Conservation (phyloP, 2,888 invertebrate genomes). For the Panorpa germanica region DNA sequence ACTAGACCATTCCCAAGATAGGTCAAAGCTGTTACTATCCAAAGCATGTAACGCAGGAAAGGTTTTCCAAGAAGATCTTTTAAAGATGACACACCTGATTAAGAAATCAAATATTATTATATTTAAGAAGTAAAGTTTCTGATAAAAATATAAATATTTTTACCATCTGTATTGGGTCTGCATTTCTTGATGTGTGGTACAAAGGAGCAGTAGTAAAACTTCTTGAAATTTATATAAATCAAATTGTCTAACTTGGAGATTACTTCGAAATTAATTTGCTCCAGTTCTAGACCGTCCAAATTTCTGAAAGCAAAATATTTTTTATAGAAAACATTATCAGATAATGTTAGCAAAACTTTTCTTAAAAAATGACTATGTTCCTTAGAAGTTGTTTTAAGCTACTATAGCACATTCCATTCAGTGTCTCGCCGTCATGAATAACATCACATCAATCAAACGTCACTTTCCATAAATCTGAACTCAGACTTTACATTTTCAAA, state of each 20-base stretch:
- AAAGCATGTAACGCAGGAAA: slow-evolving; percentile 34
- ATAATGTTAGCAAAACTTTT: too few species aligned
- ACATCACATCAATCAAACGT: too few species aligned
- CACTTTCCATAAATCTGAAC: too few species aligned
- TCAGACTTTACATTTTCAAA: too few species aligned
- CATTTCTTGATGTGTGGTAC: slow-evolving; percentile 35
- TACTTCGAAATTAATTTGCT: slow-evolving; percentile 27
- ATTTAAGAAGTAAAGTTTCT: slow-evolving; percentile 3
- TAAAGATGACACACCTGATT: slow-evolving; percentile 34
- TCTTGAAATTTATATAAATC: slow-evolving; percentile 36
- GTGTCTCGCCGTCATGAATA: too few species aligned
- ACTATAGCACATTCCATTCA: too few species aligned
- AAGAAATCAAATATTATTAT: slow-evolving; percentile 11
- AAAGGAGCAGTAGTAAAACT: slow-evolving; percentile 41
- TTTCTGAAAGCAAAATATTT: slow-evolving; percentile 25
- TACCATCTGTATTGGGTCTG: slow-evolving; percentile 38
- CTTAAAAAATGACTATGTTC: too few species aligned
- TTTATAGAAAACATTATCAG: too few species aligned
- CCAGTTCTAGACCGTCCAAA: slow-evolving; percentile 31
- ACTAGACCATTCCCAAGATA: slow-evolving; percentile 41
- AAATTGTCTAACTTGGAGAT: slow-evolving; percentile 27
- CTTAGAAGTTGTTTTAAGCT: too few species aligned
- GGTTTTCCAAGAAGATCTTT: slow-evolving; percentile 35
- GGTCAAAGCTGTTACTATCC: slow-evolving; percentile 39
- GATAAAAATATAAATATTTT: slow-evolving; percentile 15